Base-by-base conservation (phyloP, 2,797 vertebrate species). In the Molossus alvarezi region DNA sequence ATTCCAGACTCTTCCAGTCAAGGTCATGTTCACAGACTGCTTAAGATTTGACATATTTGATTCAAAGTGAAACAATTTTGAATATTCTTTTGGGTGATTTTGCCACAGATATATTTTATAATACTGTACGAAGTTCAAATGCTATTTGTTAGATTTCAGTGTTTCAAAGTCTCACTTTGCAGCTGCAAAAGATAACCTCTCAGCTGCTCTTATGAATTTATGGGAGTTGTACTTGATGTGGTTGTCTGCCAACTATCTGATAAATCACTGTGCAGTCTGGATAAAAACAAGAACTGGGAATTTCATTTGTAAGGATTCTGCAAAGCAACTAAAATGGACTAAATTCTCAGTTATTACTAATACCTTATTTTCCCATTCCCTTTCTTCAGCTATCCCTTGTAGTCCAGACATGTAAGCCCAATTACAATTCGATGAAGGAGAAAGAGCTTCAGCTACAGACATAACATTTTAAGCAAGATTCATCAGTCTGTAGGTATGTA, bases 31-130 rank as follows among this genome's bases (percentile, higher is more conserved):
- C 45, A 95, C 5, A 53, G 14, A 27, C 80, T 77, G 17, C 20
- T 95, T 95, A 81, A 90, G 37, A 21, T 60, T 82, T 93, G 80
- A 82, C 71, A 97, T 84, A 85, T 85, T 58, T 90, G 9, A 60
- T 95, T 96, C 14, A 84, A 83, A 88, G 65, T 55, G 33, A 27
- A 96, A 83, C 9, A 76, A 86, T 93, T 91, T 80, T 91, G 18
- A 75, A 45, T 84, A 81, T 81, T 87, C 25, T 95, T 77, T 53
- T 84, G 67, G 17, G 57, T 94, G 75, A 80, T 83, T 75, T 88
- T 93, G 57, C 23, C 53, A 82, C 9, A 94, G 80, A 80, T 9
- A 27, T 45, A 82, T 97, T 97, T 95, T 84, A 75, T 79, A 95
- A 95, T 53, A 29, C 29, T 88, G 12, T 62, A n/a, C 60, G 48